Evolutionary conservation across 2,113 vertebrate species (phyloP), one percentile per base, ranked within the genome.

Genomic region (Prionailurus viverrinus): DNA sequence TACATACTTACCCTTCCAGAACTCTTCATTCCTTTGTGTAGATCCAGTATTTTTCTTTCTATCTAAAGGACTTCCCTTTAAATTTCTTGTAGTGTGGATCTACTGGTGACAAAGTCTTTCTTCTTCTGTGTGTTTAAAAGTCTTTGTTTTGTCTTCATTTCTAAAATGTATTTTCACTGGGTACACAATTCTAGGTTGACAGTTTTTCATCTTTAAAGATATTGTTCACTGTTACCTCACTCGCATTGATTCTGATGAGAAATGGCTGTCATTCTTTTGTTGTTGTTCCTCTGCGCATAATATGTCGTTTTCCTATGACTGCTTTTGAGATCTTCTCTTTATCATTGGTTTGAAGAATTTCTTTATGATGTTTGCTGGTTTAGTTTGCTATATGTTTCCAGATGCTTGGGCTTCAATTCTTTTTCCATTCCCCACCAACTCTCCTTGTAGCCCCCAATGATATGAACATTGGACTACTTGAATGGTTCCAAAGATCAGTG

Each of bases 121-220:
- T 68, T 63, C 15, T 63, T 81, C 45, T 41, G 21, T 71, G 14
- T 69, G 25, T 68, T 29, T 90, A 19, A 63, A 87, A 63, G 16
- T 61, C 73, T 89, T 92, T 95, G 53, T 55, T 55, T 82, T 94
- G 36, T 27, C 33, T 92, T 97, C 19, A 61, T 53, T 91, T 82
- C 58, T 78, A 55, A 86, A 91, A 86, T 71, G 25, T 92, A 61
- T 87, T 68, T 51, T 94, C 76, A 80, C n/a, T 87, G 36, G 63
- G n/a, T 90, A 79, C 91, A 74, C 69, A 94, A 97, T 88, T 90
- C 23, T 53, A 83, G 27, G 74, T 41, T 97, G 65, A 76, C 33
- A 48, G 33, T 51, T 78, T 69, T 82, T 45, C 21, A 55, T 53
- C 29, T 45, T 78, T 80, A 65, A 86, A 80, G 41, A 39, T 36